Conservation (phyloP, 2,797 vertebrate species). For the Cheirogaleus major region DNA sequence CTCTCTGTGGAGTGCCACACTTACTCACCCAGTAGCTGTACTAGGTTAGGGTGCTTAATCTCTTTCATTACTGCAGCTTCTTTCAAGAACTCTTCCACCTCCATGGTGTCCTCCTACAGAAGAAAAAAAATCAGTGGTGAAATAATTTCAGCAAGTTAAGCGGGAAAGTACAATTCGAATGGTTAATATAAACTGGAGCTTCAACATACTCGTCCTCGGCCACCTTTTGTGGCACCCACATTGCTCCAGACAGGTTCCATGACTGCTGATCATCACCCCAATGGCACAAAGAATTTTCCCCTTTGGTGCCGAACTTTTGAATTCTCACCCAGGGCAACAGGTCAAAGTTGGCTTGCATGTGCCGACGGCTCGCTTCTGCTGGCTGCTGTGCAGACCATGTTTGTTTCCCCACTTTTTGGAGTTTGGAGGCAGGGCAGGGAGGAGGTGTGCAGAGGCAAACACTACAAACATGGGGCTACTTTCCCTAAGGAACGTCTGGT, state of each 20-base stretch:
- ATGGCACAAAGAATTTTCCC: neutral
- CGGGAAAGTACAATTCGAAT: neutral
- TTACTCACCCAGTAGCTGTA: conserved; percentile 95
- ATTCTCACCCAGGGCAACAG: neutral
- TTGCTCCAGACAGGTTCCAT: neutral
- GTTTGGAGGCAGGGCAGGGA: neutral
- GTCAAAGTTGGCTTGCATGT: neutral
- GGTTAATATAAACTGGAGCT: conserved; percentile 38
- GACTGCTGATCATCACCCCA: neutral
- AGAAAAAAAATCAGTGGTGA: neutral
- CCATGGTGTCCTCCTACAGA: conserved; percentile 98
- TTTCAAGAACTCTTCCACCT: conserved; percentile 99
- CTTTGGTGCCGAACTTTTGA: conserved; percentile 31
- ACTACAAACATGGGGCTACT: too few relatives aligned
- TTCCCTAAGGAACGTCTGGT: neutral
- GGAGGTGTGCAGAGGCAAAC: neutral
- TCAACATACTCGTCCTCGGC: neutral
- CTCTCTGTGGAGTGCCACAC: conserved; percentile 54
- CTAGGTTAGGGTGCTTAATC: conserved; percentile 98
- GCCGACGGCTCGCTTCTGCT: neutral
- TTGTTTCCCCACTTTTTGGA: neutral
- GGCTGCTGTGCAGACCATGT: neutral
- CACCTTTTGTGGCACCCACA: neutral
- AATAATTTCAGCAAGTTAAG: conserved; percentile 35
- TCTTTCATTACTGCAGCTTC: conserved; percentile 99